phyloP scores from a whole-genome alignment of 1,140 invertebrate species.

The Ceratina australensis region DNA sequence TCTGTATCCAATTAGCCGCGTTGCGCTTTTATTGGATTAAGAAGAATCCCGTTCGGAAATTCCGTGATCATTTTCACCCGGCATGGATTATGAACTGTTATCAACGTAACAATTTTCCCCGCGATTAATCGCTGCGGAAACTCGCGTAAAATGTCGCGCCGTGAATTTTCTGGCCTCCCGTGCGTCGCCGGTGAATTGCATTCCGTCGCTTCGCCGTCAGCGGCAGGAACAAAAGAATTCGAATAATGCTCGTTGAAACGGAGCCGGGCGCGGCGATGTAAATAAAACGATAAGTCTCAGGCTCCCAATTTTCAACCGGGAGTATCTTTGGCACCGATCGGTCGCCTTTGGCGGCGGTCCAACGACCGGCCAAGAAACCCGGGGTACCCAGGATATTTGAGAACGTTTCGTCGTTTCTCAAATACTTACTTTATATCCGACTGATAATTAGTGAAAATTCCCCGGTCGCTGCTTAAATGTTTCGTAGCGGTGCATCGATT shows the following conservation, averaged over 20 bases:
- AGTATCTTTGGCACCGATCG: slow-evolving; percentile 35
- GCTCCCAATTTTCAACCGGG: slow-evolving; percentile 19
- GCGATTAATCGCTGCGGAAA: neutral
- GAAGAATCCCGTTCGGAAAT: too few relatives aligned
- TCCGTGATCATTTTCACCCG: too few relatives aligned
- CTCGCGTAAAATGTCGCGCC: too few relatives aligned
- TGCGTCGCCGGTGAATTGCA: neutral
- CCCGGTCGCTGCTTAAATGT: neutral
- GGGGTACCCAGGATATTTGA: slow-evolving; percentile 14
- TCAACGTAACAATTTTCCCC: neutral
- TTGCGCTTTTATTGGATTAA: too few relatives aligned
- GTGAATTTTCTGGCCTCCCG: slow-evolving; percentile 1
- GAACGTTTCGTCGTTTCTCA: slow-evolving; percentile 7
- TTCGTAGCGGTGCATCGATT: too few relatives aligned
- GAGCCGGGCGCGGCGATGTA: slow-evolving; percentile 40
- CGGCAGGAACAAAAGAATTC: slow-evolving; percentile 17
- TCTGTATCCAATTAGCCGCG: too few relatives aligned
- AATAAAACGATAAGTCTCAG: slow-evolving; percentile 58
- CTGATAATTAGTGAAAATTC: neutral
- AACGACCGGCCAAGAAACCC: slow-evolving; percentile 12
- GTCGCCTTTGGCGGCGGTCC: slow-evolving; percentile 45
- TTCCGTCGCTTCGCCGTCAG: slow-evolving; percentile 11
- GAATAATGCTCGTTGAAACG: slow-evolving; percentile 45
- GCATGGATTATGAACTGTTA: neutral
- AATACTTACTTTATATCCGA: neutral